Base-by-base conservation (phyloP, 2,888 invertebrate species). In the Drosophila testacea region DNA sequence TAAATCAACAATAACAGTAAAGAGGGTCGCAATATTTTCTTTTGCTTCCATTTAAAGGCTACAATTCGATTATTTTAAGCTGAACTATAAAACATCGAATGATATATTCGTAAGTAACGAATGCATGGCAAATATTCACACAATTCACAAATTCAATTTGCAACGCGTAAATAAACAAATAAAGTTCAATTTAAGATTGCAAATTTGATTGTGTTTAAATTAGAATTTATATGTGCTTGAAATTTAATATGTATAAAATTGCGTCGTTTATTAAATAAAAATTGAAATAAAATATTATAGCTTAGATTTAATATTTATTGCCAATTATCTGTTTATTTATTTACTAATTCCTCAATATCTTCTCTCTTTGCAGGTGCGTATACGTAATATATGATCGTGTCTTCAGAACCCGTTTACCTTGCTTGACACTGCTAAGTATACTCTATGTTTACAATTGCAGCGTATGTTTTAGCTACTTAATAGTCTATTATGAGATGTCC, bases 331-430 rank as follows among this genome's bases (percentile, higher is more conserved):
- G 36, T 1, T 10, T 4, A 3, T 36, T 28, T n/a, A 32, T 44
- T 9, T 4, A 47, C n/a, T 62, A 27, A 41, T 47, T 56, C 47
- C 5, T 22, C 6, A 3, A 1, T 41, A 5, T 55, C 13, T 47
- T 4, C n/a, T 51, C 11, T 72, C 67, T 13, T 79, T 79, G 2
- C 69, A 80, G 80, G 80, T 79, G 57, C 42, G 79, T 78, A 65
- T 61, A 36, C 22, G 5, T 55, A 32, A 62, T 55, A 55, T 54
- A 3, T 27, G 27, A 0, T 16, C 0, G 9, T 28, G 0, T 28
- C 5, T n/a, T 46, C 9, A 10, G 6, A 10, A 16, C 32, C n/a
- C 9, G 4, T 22, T 9, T 7, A 4, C 4, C n/a, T 10, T 7
- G 66, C 41, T 77, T 16, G 16, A 16, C 16, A 16, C 16, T 16